Conservation (phyloP, 2,113 vertebrate species). For the Haemorhous mexicanus region DNA sequence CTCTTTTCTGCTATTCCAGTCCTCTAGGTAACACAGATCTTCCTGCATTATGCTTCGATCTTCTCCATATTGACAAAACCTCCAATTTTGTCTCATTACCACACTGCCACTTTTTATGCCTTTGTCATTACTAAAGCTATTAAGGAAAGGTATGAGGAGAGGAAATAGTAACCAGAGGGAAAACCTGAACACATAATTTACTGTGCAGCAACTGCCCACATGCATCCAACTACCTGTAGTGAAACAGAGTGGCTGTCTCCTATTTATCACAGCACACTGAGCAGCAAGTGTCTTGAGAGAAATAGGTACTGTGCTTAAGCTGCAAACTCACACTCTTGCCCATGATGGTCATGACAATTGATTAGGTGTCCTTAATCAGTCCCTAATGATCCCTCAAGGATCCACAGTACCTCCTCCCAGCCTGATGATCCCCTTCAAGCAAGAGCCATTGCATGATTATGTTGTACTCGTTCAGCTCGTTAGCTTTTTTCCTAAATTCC, state of each 20-base stretch:
- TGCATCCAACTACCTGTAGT: neutral
- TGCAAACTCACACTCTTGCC: neutral
- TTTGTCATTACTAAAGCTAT: conserved; percentile 37
- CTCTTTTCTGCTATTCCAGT: neutral
- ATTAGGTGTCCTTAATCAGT: conserved; percentile 3
- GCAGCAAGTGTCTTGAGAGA: neutral
- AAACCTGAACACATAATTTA: neutral
- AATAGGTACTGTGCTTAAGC: neutral
- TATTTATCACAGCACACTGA: neutral
- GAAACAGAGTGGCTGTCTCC: neutral
- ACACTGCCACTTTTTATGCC: conserved; percentile 16
- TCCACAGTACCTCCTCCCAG: neutral
- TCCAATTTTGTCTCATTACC: conserved; percentile 33
- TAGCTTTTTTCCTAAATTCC: neutral
- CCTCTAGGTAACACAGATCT: neutral
- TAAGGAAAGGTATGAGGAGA: neutral
- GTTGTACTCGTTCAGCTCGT: neutral
- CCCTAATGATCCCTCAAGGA: neutral
- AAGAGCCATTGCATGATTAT: neutral
- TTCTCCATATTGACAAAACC: conserved; percentile 17
- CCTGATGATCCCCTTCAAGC: neutral
- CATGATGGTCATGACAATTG: neutral
- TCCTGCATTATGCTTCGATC: conserved; percentile 24
- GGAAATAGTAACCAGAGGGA: neutral
- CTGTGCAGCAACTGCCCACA: neutral